Conservation (phyloP, 1,140 invertebrate genomes). For the Kradibia gibbosae region DNA sequence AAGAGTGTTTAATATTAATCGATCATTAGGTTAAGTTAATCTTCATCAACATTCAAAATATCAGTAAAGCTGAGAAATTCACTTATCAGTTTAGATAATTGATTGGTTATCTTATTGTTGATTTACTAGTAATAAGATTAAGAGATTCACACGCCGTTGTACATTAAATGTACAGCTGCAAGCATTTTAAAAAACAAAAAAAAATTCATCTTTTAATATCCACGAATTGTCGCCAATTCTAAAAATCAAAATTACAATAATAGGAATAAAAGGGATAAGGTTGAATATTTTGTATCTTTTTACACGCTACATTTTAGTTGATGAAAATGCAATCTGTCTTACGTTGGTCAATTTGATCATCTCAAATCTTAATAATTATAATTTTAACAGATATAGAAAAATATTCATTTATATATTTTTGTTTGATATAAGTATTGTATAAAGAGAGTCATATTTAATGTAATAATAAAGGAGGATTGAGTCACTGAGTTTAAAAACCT, state of each 20-base stretch:
- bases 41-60: constrained; percentile 33
- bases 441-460: constrained; percentile 33
- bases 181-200: background rate
- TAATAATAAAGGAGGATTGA: constrained; percentile 22
- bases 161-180: constrained; percentile 6
- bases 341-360: constrained; percentile 14
- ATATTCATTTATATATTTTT: constrained; percentile 45
- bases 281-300: constrained; percentile 34
- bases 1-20: constrained; percentile 41
- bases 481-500: constrained; percentile 29
- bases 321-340: constrained; percentile 19
- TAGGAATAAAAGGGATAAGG: background rate
- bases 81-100: constrained; percentile 28
- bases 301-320: constrained; percentile 23
- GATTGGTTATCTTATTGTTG: constrained; percentile 2
- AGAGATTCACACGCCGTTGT: background rate
- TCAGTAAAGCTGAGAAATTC: constrained; percentile 13
- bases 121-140: constrained; percentile 13
- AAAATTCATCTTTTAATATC: background rate
- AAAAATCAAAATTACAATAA: constrained; percentile 38
- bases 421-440: constrained; percentile 44
- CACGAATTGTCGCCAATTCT: background rate
- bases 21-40: constrained; percentile 43
- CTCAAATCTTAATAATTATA: constrained; percentile 29
- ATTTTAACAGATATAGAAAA: constrained; percentile 34